Conservation (phyloP, 53 echinoderm and acorn worm species). For the Apostichopus leukothele region DNA sequence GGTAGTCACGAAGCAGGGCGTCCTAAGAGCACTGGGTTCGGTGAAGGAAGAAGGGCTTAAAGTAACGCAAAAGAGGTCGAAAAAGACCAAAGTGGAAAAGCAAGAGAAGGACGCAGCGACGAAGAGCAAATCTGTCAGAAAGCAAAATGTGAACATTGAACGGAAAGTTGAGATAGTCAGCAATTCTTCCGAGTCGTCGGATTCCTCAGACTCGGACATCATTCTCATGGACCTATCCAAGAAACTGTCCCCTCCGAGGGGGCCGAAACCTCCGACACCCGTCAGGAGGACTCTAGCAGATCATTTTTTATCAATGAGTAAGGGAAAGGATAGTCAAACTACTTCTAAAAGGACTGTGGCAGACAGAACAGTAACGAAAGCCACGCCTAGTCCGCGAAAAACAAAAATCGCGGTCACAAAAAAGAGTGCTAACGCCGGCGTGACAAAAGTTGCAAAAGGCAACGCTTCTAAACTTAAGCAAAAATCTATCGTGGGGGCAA, state of each 20-base stretch:
- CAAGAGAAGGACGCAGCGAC: not conserved
- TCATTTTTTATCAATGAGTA: slow-evolving; percentile 52
- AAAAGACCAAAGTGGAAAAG: slow-evolving; percentile 10
- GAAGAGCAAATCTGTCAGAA: slow-evolving; percentile 19
- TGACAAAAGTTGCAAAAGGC: not conserved
- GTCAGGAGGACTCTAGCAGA: slow-evolving; percentile 62
- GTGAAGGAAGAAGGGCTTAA: not conserved
- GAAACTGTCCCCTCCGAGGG: slow-evolving; percentile 12
- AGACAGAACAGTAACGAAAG: slow-evolving; percentile 9
- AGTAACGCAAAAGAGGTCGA: not conserved
- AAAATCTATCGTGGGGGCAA: slow-evolving; percentile 8
- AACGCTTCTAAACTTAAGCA: slow-evolving; percentile 28
- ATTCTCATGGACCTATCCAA: slow-evolving; percentile 42
- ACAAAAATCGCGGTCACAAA: slow-evolving; percentile 10
- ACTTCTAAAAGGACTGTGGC: not conserved
- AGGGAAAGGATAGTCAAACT: not conserved
- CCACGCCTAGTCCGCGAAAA: slow-evolving; percentile 42
- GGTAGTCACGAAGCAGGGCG: not conserved
- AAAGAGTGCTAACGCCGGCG: not conserved
- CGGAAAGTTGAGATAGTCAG: slow-evolving; percentile 35
- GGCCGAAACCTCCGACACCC: slow-evolving; percentile 15
- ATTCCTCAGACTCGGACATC: slow-evolving; percentile 48
- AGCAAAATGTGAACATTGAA: not conserved
- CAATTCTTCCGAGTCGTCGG: slow-evolving; percentile 9
- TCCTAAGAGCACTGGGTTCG: slow-evolving; percentile 3